Percentiles rank a stretch among this genome's conserved stretches.
Evolutionary conservation across 2,797 vertebrate species (phyloP).

Genomic region (Eutrigla gurnardus): DNA sequence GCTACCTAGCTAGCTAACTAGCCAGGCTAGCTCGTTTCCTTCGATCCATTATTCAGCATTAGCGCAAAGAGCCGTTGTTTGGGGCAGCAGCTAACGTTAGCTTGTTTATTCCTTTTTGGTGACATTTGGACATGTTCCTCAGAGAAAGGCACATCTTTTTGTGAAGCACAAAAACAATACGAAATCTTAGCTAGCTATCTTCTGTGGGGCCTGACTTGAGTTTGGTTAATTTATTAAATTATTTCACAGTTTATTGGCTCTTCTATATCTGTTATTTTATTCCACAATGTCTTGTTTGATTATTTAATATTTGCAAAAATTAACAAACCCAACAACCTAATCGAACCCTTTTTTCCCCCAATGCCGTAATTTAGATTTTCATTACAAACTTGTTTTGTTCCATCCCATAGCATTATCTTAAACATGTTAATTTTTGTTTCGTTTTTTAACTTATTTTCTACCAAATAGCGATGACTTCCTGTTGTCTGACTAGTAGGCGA

Average conservation of each 20-base stretch:
- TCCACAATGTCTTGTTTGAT: not conserved
- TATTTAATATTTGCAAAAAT: slow-evolving; percentile 1
- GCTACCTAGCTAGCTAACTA: slow-evolving; percentile 5
- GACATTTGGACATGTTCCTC: not conserved
- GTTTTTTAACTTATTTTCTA: slow-evolving; percentile 30
- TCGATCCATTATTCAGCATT: not conserved
- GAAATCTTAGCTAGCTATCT: not conserved
- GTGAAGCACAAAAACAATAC: not conserved
- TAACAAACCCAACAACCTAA: not conserved
- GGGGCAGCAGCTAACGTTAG: not conserved
- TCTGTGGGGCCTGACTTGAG: not conserved
- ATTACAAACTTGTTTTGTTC: not conserved
- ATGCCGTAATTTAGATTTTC: not conserved
- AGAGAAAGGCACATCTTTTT: not conserved
- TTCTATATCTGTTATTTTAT: not conserved
- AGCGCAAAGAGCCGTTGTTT: not conserved
- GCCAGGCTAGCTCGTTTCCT: not conserved
- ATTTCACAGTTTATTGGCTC: not conserved
- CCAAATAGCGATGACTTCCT: slow-evolving; percentile 29
- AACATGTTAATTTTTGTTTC: not conserved
- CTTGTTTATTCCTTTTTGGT: not conserved
- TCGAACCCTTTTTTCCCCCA: not conserved
- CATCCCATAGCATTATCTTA: slow-evolving; percentile 7
- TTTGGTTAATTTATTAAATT: not conserved
- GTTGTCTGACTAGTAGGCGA: slow-evolving; percentile 25